Percentiles rank a stretch among this genome's conserved stretches.
These are phyloP conservation scores for Periophthalmodon schlosseri DNA, from an alignment of 2,113 vertebrate genomes.

Conservation along the genomic window DNA sequence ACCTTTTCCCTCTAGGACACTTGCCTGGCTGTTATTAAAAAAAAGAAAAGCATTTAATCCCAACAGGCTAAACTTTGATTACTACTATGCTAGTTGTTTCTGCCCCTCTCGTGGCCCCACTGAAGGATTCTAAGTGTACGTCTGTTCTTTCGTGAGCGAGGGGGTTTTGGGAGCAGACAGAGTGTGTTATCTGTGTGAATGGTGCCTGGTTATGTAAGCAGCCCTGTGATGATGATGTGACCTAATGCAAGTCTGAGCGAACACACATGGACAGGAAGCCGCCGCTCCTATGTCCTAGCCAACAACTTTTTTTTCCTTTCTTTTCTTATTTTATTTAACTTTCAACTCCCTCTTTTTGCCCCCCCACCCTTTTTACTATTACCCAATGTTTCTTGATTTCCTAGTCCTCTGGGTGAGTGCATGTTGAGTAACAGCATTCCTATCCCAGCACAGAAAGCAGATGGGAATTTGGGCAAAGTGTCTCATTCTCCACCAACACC, in stretches of 20 bases:
- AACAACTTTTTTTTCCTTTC: slow-evolving; percentile 29
- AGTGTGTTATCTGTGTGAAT: slow-evolving; percentile 63
- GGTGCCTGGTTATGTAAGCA: slow-evolving; percentile 69
- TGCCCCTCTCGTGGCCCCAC: slow-evolving; percentile 20
- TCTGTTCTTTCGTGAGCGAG: slow-evolving; percentile 15
- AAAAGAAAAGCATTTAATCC: slow-evolving; percentile 18
- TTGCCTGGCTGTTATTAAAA: slow-evolving; percentile 42
- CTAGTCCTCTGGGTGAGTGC: slow-evolving; percentile 12
- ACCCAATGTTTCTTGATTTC: slow-evolving; percentile 27
- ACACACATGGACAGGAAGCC: slow-evolving; percentile 70
- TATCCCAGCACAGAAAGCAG: slow-evolving; percentile 66
- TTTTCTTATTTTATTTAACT: slow-evolving; percentile 7
- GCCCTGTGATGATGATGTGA: slow-evolving; percentile 72
- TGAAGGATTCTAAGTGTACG: slow-evolving; percentile 25
- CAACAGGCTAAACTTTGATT: slow-evolving; percentile 4
- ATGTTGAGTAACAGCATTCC: slow-evolving; percentile 72
- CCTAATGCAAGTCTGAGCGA: slow-evolving; percentile 64
- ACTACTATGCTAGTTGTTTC: slow-evolving; percentile 28
- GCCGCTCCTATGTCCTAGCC: slow-evolving; percentile 46
- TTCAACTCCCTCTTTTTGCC: slow-evolving; percentile 14
- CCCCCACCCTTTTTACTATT: slow-evolving; percentile 14
- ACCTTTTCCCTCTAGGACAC: slow-evolving; percentile 50
- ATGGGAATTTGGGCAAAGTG: slow-evolving; percentile 67
- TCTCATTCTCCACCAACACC: slow-evolving; percentile 55
- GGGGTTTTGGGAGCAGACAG: slow-evolving; percentile 34